phyloP scores from a whole-genome alignment of 2,888 invertebrate genomes.

The Theretra japonica region DNA sequence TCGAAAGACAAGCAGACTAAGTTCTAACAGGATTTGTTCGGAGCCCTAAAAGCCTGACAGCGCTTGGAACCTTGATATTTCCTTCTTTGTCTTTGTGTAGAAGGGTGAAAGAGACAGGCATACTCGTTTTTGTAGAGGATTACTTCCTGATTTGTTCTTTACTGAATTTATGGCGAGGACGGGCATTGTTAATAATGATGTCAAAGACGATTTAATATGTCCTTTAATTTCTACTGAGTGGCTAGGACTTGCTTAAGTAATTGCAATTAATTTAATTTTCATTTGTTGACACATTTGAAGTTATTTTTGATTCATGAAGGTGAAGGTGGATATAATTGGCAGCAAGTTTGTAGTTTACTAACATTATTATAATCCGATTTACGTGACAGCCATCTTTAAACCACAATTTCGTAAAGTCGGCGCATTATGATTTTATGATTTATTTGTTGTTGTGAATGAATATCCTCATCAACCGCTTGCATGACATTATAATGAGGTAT shows the following conservation, averaged over 20 bases:
- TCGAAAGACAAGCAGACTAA: not conserved
- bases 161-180: conserved; percentile 42
- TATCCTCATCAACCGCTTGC: too few relatives aligned
- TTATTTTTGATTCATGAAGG: not conserved
- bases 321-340: not conserved
- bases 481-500: too few relatives aligned
- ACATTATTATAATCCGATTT: too few relatives aligned
- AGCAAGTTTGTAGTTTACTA: too few relatives aligned
- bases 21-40: conserved; percentile 6
- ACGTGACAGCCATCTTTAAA: too few relatives aligned
- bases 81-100: conserved; percentile 37
- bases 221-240: conserved; percentile 27
- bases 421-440: too few relatives aligned
- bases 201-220: conserved; percentile 39
- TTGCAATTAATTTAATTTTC: not conserved
- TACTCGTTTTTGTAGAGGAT: conserved; percentile 36
- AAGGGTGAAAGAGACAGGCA: conserved; percentile 36
- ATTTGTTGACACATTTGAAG: not conserved
- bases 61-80: not conserved
- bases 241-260: not conserved
- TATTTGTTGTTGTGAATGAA: too few relatives aligned
- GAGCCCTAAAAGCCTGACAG: conserved; percentile 18
- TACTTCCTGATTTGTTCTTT: conserved; percentile 39
- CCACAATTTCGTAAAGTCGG: too few relatives aligned
- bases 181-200: conserved; percentile 40